These are phyloP conservation scores for Drosophila takahashii DNA, from an alignment of 1,140 invertebrate genomes.

Conservation along the genomic window DNA sequence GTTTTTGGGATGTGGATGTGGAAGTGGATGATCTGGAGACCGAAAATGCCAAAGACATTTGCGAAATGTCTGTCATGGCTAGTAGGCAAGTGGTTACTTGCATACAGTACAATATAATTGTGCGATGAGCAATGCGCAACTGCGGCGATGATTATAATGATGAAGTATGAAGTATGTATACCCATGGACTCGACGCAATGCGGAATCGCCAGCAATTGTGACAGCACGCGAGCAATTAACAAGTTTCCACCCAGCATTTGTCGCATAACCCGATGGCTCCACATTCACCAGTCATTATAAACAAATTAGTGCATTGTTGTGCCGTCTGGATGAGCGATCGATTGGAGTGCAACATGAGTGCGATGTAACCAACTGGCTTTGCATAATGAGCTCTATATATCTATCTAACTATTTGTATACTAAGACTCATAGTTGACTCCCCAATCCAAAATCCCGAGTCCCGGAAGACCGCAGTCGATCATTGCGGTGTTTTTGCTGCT, in stretches of 20 bases:
- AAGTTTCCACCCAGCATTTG: slow-evolving; percentile 54
- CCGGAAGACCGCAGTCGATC: slow-evolving; percentile 59
- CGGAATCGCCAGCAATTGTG: slow-evolving; percentile 70
- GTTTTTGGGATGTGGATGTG: background rate
- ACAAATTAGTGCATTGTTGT: slow-evolving; percentile 70
- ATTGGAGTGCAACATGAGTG: slow-evolving; percentile 37
- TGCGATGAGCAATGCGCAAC: slow-evolving; percentile 18
- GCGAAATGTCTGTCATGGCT: slow-evolving; percentile 53
- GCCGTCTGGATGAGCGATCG: slow-evolving; percentile 27
- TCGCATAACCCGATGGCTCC: slow-evolving; percentile 37
- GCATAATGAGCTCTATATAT: slow-evolving; percentile 41
- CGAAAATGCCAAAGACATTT: slow-evolving; percentile 22
- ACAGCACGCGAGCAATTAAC: slow-evolving; percentile 78
- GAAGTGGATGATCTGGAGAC: slow-evolving; percentile 1
- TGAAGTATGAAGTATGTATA: slow-evolving; percentile 2
- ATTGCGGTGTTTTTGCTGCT: slow-evolving; percentile 25
- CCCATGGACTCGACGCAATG: slow-evolving; percentile 31
- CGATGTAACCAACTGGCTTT: slow-evolving; percentile 47
- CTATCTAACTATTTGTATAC: background rate
- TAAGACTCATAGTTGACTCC: background rate
- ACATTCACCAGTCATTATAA: slow-evolving; percentile 70
- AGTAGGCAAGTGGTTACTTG: slow-evolving; percentile 12
- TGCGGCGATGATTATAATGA: slow-evolving; percentile 7
- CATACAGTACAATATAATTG: slow-evolving; percentile 5
- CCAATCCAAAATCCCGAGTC: slow-evolving; percentile 29